phyloP scores from a whole-genome alignment of 2,888 invertebrate genomes.

The Trichacis sp. region DNA sequence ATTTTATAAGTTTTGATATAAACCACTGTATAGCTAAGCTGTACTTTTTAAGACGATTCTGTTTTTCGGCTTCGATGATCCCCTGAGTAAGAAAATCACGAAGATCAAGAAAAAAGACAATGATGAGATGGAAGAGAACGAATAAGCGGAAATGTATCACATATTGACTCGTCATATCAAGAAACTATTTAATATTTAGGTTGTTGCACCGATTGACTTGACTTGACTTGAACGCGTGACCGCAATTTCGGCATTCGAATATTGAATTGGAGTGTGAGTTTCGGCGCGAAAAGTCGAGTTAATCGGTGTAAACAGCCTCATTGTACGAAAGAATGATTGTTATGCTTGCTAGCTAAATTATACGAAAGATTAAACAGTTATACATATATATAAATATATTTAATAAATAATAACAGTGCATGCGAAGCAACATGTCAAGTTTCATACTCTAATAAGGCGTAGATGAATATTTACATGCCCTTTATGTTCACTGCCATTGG shows the following conservation, averaged over 20 bases:
- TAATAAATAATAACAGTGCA: conserved; percentile 57
- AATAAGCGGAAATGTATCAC: conserved; percentile 52
- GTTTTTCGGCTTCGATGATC: conserved; percentile 57
- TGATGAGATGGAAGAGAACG: conserved; percentile 21
- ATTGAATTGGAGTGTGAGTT: no score
- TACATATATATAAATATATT: conserved; percentile 47
- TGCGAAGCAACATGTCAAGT: conserved; percentile 59
- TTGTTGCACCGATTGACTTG: no score
- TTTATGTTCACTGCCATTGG: conserved; percentile 65
- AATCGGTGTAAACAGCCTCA: no score
- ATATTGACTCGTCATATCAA: conserved; percentile 66
- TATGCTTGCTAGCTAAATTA: conserved; percentile 64
- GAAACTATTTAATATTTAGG: no score
- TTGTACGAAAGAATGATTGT: conserved; percentile 58
- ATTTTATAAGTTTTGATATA: conserved; percentile 69
- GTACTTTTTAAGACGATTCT: conserved; percentile 57
- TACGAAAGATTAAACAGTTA: conserved; percentile 47
- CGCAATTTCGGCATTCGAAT: no score
- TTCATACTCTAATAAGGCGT: conserved; percentile 57
- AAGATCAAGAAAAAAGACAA: no score
- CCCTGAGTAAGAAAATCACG: conserved; percentile 49
- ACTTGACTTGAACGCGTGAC: no score
- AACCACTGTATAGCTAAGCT: no score
- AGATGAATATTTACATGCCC: conserved; percentile 50
- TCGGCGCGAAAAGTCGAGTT: no score